Evolutionary conservation across 2,113 vertebrate genomes (phyloP).

Genomic region (Alaudala cheleensis): DNA sequence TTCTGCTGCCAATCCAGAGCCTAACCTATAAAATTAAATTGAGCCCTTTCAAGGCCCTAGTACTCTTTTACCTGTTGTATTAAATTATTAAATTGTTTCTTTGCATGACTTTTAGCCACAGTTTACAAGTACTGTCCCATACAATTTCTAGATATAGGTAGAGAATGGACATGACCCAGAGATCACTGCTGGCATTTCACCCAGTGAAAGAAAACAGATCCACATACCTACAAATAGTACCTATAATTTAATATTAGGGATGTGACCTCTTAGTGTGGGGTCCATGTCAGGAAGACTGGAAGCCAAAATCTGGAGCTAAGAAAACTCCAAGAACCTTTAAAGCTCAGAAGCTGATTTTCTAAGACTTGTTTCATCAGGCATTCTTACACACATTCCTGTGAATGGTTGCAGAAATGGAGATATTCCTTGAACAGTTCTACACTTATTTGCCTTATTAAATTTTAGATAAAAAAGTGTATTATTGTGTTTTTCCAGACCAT

Average conservation of each 20-base stretch:
- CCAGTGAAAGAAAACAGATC: neutral
- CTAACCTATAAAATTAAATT: neutral
- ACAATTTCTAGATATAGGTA: neutral
- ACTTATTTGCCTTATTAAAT: neutral
- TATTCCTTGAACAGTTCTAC: neutral
- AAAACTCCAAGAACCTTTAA: neutral
- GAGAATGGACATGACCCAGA: neutral
- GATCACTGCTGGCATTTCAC: fast-evolving
- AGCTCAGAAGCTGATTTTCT: neutral
- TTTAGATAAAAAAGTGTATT: neutral
- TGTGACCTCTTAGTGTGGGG: neutral
- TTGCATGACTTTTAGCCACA: neutral
- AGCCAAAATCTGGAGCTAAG: neutral
- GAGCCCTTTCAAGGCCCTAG: neutral
- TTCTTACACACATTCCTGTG: neutral
- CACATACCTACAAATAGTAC: neutral
- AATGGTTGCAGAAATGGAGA: neutral
- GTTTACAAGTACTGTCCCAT: neutral
- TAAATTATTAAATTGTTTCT: neutral
- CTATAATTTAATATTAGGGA: neutral
- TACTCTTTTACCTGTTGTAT: neutral
- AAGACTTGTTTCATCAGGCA: neutral
- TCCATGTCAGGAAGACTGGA: neutral
- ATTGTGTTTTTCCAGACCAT: neutral
- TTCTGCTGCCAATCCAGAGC: neutral